Percentiles rank a stretch among this genome's conserved stretches.
Conservation (phyloP, 2,888 invertebrate species). For the Hoplodrina ambigua region DNA sequence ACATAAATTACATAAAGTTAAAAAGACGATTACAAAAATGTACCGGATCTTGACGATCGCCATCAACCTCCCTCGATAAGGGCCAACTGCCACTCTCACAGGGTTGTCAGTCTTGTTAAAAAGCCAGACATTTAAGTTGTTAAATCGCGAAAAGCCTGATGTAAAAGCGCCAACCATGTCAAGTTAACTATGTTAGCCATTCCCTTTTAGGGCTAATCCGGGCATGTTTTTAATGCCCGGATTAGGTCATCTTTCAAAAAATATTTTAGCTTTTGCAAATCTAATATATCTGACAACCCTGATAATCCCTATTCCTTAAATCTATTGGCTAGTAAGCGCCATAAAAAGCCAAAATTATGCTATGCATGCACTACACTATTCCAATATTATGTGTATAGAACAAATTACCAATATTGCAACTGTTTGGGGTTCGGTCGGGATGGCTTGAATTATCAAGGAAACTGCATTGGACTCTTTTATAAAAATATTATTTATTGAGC, state of each 20-base stretch:
- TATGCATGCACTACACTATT: conserved; percentile 60
- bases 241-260: conserved; percentile 15
- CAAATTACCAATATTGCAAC: conserved; percentile 61
- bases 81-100: conserved; percentile 40
- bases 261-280: conserved; percentile 23
- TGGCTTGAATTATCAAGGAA: no score
- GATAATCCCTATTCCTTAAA: conserved; percentile 40
- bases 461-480: no score
- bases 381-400: conserved; percentile 67
- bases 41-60: conserved; percentile 60
- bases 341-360: conserved; percentile 55
- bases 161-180: conserved; percentile 14
- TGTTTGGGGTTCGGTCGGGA: no score
- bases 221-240: conserved; percentile 13
- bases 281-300: conserved; percentile 56
- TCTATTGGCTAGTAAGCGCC: conserved; percentile 56
- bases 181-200: conserved; percentile 9
- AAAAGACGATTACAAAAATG: conserved; percentile 76
- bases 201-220: conserved; percentile 31
- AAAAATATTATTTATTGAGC: no score
- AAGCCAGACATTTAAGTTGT: conserved; percentile 13
- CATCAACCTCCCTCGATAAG: conserved; percentile 32
- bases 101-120: conserved; percentile 55
- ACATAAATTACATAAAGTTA: conserved; percentile 73
- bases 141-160: conserved; percentile 19